phyloP scores from a whole-genome alignment of 2,888 invertebrate genomes.

The Melanargia galathea region DNA sequence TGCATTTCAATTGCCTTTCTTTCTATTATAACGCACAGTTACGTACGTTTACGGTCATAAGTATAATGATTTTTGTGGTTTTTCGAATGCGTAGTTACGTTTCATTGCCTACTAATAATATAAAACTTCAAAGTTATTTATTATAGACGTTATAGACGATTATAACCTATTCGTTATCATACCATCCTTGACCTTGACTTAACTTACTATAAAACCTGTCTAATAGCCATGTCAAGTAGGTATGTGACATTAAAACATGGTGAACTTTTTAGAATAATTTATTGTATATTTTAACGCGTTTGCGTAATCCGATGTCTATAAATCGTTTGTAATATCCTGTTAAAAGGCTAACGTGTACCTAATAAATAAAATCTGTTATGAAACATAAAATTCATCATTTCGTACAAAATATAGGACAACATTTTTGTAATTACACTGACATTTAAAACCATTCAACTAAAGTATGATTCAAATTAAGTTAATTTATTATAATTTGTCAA shows the following conservation, averaged over 20 bases:
- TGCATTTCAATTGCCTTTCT: conserved; percentile 30
- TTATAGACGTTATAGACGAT: neutral
- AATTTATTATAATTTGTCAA: neutral
- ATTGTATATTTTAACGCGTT: conserved; percentile 19
- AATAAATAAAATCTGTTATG: neutral
- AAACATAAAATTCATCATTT: neutral
- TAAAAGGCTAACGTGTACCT: conserved; percentile 7
- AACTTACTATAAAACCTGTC: conserved; percentile 15
- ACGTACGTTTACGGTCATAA: neutral
- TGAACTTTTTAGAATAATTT: conserved; percentile 16
- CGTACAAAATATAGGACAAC: neutral
- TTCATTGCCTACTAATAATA: neutral
- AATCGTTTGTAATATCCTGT: conserved; percentile 15
- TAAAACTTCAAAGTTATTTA: neutral
- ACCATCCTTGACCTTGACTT: conserved; percentile 28
- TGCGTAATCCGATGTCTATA: conserved; percentile 5
- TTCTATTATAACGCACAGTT: neutral
- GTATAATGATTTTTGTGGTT: neutral
- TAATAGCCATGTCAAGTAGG: conserved; percentile 15
- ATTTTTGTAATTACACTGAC: neutral
- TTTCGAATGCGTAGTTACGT: neutral
- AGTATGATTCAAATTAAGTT: neutral
- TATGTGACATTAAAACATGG: conserved; percentile 23
- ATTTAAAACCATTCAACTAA: neutral
- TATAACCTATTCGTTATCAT: neutral